Evolutionary conservation across 2,113 vertebrate genomes (phyloP).

Genomic region (Paradoxurus hermaphroditus): DNA sequence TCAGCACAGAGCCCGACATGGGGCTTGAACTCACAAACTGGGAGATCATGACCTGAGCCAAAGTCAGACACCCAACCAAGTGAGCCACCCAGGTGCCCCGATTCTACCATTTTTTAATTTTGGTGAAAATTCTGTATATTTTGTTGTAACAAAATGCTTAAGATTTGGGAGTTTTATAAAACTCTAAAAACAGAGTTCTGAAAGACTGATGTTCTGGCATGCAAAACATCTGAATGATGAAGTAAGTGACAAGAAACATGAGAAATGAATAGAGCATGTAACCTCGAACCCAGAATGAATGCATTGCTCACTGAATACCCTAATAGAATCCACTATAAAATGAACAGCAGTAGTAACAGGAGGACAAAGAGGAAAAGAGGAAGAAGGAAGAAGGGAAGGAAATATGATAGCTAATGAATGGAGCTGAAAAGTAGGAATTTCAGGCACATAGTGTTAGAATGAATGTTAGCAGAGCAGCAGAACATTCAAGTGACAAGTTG

Average conservation of each 20-base stretch:
- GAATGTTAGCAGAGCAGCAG: not conserved
- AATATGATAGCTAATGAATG: not conserved
- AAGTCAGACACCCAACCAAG: too few species aligned
- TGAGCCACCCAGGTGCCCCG: too few species aligned
- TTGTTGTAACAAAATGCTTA: not conserved
- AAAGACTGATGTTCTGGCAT: not conserved
- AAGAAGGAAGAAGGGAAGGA: not conserved
- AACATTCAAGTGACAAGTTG: not conserved
- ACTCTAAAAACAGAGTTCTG: not conserved
- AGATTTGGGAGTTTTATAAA: not conserved
- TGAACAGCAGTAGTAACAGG: not conserved
- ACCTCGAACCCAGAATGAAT: not conserved
- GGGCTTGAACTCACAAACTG: too few species aligned
- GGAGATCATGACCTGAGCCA: too few species aligned
- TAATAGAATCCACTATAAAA: not conserved
- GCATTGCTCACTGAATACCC: not conserved
- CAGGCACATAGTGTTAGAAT: not conserved
- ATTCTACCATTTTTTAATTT: conserved; percentile 17
- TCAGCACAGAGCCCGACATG: too few species aligned
- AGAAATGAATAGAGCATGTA: not conserved
- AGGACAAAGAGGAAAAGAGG: not conserved
- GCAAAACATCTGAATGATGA: not conserved
- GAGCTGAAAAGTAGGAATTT: not conserved
- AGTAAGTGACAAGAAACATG: not conserved
- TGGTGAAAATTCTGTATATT: not conserved